Conservation (phyloP, 2,888 invertebrate genomes). For the Acholoe squamosa region DNA sequence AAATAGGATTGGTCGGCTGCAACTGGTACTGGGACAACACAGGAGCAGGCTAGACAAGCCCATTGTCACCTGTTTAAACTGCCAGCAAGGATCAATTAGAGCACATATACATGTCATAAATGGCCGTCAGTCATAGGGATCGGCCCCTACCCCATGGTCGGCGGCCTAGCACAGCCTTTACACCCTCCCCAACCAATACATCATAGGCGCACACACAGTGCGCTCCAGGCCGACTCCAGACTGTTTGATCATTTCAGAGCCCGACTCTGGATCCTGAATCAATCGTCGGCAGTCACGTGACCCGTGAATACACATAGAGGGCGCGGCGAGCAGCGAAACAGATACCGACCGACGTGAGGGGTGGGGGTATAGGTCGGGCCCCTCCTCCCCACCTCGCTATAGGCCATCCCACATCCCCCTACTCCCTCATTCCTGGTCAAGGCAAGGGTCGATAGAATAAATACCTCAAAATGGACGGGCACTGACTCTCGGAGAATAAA, state of each 20-base stretch:
- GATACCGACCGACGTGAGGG: neutral
- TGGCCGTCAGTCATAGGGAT: conserved; percentile 11
- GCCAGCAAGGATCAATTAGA: conserved; percentile 3
- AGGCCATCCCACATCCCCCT: no score
- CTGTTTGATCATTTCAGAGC: conserved; percentile 3
- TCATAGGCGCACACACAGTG: neutral
- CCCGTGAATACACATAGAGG: neutral
- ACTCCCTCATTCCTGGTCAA: neutral
- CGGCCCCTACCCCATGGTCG: neutral
- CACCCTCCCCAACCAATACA: neutral
- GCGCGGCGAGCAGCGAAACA: neutral
- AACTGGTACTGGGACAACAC: neutral
- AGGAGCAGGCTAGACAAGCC: neutral
- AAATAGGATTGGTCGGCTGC: no score
- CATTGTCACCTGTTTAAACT: neutral
- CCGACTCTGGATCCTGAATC: conserved; percentile 15
- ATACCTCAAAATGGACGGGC: conserved; percentile 30
- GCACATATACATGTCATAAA: conserved; percentile 9
- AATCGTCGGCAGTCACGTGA: neutral
- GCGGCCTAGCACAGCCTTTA: neutral
- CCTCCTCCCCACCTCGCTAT: no score
- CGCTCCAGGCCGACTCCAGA: neutral
- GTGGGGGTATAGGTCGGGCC: neutral
- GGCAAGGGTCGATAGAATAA: neutral
- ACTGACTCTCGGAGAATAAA: neutral